Evolutionary conservation across 37 sponge, comb jelly and placozoan genomes (phyloP).

Genomic region (Mnemiopsis leidyi): DNA sequence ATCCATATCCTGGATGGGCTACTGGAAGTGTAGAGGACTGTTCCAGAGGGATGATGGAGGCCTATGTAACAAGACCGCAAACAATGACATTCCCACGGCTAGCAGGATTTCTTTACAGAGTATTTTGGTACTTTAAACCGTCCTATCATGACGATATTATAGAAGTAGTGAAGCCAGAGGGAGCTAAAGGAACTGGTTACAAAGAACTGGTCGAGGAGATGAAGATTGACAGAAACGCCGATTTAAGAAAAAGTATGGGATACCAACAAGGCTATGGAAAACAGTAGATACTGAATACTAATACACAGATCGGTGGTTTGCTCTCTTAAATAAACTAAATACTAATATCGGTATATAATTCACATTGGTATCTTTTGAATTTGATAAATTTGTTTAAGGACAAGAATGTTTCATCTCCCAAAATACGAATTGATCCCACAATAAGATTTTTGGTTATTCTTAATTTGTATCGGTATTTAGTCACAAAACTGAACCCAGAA

Average conservation of each 20-base stretch:
- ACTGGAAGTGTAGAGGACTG: not conserved
- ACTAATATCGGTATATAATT: too few relatives aligned
- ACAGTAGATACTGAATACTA: too few relatives aligned
- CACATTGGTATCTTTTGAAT: too few relatives aligned
- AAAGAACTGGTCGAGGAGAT: not conserved
- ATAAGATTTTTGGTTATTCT: too few relatives aligned
- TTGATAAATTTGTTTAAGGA: too few relatives aligned
- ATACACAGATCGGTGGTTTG: too few relatives aligned
- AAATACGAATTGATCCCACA: too few relatives aligned
- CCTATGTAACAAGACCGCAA: conserved; percentile 10
- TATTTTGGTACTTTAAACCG: not conserved
- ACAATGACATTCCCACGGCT: not conserved
- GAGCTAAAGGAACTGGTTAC: conserved; percentile 2
- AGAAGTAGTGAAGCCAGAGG: not conserved
- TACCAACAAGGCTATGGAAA: not conserved
- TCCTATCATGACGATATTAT: not conserved
- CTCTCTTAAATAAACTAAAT: too few relatives aligned
- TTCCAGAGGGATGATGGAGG: conserved; percentile 7
- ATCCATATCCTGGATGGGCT: not conserved
- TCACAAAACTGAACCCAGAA: too few relatives aligned
- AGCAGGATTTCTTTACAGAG: not conserved
- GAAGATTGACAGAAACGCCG: not conserved
- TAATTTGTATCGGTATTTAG: too few relatives aligned
- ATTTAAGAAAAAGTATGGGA: not conserved
- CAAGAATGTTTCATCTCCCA: too few relatives aligned